phyloP scores from a whole-genome alignment of 2,888 invertebrate genomes.

The Eupelmus urozonus region DNA sequence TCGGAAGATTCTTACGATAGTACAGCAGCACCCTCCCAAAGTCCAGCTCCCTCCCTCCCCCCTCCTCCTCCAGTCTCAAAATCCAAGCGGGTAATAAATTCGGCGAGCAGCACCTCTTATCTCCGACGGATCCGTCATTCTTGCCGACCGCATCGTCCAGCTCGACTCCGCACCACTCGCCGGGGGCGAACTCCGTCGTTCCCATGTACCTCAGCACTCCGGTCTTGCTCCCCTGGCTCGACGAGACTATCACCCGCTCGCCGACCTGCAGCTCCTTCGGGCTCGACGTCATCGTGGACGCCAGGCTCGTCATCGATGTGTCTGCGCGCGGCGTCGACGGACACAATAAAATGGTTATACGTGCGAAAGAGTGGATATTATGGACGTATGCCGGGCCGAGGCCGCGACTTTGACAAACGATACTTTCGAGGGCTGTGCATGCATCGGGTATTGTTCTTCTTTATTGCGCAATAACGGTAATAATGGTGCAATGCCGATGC shows the following conservation, averaged over 20 bases:
- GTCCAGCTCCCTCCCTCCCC: background rate
- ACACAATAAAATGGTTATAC: no score
- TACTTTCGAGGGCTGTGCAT: no score
- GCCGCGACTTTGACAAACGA: no score
- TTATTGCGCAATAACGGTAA: background rate
- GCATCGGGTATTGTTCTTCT: background rate
- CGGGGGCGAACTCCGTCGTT: conserved; percentile 92
- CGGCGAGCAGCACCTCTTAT: conserved; percentile 85
- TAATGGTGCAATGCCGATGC: background rate
- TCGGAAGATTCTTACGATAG: conserved; percentile 37
- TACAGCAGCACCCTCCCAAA: conserved; percentile 20
- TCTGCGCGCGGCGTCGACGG: conserved; percentile 68
- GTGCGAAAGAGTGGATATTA: no score
- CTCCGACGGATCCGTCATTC: conserved; percentile 96
- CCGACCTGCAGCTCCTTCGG: conserved; percentile 87
- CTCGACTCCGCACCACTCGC: conserved; percentile 97
- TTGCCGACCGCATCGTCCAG: conserved; percentile 95
- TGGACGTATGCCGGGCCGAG: no score
- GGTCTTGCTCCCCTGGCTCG: conserved; percentile 91
- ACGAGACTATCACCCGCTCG: conserved; percentile 93
- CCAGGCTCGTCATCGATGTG: conserved; percentile 79
- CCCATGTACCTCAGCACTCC: conserved; percentile 93
- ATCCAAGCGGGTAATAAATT: conserved; percentile 12
- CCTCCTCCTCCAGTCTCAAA: background rate
- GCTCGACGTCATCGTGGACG: conserved; percentile 70